These are phyloP conservation scores for Pitta sordida DNA, from an alignment of 2,113 vertebrate genomes.

Conservation along the genomic window DNA sequence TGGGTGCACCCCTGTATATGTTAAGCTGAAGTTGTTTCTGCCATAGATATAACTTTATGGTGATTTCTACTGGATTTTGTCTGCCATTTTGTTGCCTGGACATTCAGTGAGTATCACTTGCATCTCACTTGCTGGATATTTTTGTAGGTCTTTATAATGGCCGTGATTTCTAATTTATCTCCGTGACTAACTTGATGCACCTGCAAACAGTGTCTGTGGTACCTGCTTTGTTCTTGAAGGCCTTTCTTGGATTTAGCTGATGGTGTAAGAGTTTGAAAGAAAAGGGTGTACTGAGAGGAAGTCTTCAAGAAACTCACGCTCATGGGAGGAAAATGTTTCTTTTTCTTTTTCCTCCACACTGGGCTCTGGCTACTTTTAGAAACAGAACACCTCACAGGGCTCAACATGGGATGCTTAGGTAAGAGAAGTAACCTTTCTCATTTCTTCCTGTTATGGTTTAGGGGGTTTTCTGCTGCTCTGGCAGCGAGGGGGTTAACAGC, in stretches of 20 bases:
- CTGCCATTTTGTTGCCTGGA: neutral
- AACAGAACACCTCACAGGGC: neutral
- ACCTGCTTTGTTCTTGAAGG: neutral
- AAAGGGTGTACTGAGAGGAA: neutral
- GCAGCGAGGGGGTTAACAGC: too few relatives aligned
- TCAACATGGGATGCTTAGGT: neutral
- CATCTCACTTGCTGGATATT: neutral
- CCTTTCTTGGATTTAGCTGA: neutral
- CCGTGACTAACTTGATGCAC: neutral
- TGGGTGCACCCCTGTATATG: neutral
- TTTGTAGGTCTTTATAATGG: neutral
- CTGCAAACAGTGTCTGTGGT: neutral
- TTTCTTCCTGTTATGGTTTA: too few relatives aligned
- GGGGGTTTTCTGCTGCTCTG: too few relatives aligned
- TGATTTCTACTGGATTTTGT: neutral
- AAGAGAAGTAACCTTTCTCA: neutral
- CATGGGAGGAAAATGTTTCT: neutral
- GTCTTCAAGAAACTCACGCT: neutral
- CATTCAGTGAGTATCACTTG: neutral
- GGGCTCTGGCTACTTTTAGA: neutral
- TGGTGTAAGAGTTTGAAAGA: neutral
- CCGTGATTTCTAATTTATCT: neutral
- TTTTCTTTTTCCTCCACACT: neutral
- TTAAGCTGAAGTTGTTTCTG: neutral
- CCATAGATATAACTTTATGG: rapidly evolving